Percentiles rank a stretch among this genome's conserved stretches.
Evolutionary conservation across 1,140 invertebrate genomes (phyloP).

Genomic region (Drosophila aff.): DNA sequence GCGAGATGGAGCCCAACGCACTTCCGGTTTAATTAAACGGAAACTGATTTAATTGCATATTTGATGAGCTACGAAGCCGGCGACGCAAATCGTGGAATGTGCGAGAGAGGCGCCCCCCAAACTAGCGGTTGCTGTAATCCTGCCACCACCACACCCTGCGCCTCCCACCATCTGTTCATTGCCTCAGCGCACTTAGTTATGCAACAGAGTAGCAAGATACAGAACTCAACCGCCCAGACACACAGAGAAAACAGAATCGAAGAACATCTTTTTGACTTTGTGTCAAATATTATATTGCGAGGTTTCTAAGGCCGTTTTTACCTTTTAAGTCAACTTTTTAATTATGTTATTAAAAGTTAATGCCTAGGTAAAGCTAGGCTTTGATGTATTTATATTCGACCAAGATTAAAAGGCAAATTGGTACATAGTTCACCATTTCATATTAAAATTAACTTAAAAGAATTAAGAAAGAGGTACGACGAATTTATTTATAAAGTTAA

Average conservation of each 20-base stretch:
- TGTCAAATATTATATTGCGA: not conserved
- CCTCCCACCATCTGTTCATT: constrained; percentile 21
- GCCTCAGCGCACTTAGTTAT: constrained; percentile 69
- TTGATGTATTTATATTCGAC: too few species aligned
- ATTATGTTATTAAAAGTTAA: too few species aligned
- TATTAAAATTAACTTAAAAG: too few species aligned
- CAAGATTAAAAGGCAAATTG: too few species aligned
- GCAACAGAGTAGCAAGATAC: constrained; percentile 68
- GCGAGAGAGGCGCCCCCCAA: constrained; percentile 16
- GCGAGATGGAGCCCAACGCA: constrained; percentile 69
- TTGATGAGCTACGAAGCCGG: constrained; percentile 80
- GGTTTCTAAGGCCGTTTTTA: not conserved
- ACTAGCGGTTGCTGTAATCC: constrained; percentile 53
- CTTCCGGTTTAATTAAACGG: constrained; percentile 85
- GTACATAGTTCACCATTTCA: too few species aligned
- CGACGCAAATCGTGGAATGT: constrained; percentile 63
- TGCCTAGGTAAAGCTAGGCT: too few species aligned
- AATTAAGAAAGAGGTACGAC: not conserved
- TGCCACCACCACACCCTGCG: constrained; percentile 15
- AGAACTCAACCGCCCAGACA: constrained; percentile 18
- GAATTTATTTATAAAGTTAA: too few species aligned
- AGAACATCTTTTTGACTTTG: too few species aligned
- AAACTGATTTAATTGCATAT: constrained; percentile 85
- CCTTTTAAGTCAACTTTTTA: not conserved
- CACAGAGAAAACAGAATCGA: not conserved